Evolutionary conservation across 2,888 invertebrate species (phyloP), one percentile per base, ranked within the genome.

Genomic region (Willowsia nigromaculata): DNA sequence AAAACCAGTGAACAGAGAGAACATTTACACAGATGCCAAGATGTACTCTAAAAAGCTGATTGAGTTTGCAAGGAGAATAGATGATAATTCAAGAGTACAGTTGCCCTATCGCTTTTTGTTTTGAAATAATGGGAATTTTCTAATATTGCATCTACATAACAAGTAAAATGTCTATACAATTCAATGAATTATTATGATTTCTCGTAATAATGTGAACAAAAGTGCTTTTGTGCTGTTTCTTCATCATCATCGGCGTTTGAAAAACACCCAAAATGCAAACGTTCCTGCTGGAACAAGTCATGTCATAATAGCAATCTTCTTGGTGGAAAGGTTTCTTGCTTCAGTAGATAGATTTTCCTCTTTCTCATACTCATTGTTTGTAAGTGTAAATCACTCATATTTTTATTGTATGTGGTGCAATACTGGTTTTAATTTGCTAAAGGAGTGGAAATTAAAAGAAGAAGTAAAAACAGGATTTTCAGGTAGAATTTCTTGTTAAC

Each of bases 351-450:
- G 43, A n/a, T 22, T 84, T 59, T 86, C 50, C 53, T 68, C 59
- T 43, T 11, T 80, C 50, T n/a, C n/a, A n/a, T n/a, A n/a, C n/a
- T 82, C 71, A 71, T 87, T 87, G 86, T 86, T 86, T 86, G 87
- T 87, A 82, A 87, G 87, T 87, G 87, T 87, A 87, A 87, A 87
- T 87, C 87, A 87, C 87, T 87, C 87, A 82, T 74, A 82, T 74
- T 87, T 85, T 87, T 82, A 87, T 87, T 80, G 80, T 80, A 87
- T 87, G 68, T 87, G 87, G 87, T 87, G 87, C 87, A 87, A 87
- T 87, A 87, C 87, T 87, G 82, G 87, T 87, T 87, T 87, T 87
- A 87, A 87, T 87, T 87, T 87, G 87, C 82, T 82, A 82, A 71
- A 82, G 87, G 74, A 82, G 81, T 68, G 82, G 71, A 87, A 87